Conservation (phyloP, 2,888 invertebrate species). For the Meteorus colon region DNA sequence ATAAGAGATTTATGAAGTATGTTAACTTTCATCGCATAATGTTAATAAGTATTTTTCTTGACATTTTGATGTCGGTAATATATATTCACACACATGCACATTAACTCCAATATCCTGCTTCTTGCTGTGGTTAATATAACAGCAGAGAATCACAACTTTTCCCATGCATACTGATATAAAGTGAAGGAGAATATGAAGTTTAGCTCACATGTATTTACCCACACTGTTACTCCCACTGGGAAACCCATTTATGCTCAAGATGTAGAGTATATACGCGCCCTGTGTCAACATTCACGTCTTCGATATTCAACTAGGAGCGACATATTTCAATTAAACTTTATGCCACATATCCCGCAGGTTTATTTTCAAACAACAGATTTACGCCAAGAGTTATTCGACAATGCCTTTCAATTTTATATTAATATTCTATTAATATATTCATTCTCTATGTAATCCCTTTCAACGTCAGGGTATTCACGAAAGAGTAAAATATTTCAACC, state of each 20-base stretch:
- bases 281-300: background rate
- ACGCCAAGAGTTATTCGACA: background rate
- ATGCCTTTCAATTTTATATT: background rate
- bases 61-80: constrained; percentile 21
- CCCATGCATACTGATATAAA: constrained; percentile 61
- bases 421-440: background rate
- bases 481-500: background rate
- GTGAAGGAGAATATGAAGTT: constrained; percentile 24
- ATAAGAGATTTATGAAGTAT: constrained; percentile 18
- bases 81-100: constrained; percentile 26
- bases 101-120: constrained; percentile 22
- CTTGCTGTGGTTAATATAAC: constrained; percentile 34
- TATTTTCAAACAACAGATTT: background rate
- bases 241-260: background rate
- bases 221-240: background rate
- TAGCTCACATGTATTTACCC: background rate
- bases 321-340: constrained; percentile 15
- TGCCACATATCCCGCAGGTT: background rate
- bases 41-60: constrained; percentile 7
- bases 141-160: constrained; percentile 55
- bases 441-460: background rate
- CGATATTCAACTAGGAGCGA: background rate
- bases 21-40: background rate
- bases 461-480: background rate
- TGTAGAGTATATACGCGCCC: background rate